Evolutionary conservation across 2,797 vertebrate species (phyloP), one percentile per base, ranked within the genome.

Genomic region (Liparis tanakae): DNA sequence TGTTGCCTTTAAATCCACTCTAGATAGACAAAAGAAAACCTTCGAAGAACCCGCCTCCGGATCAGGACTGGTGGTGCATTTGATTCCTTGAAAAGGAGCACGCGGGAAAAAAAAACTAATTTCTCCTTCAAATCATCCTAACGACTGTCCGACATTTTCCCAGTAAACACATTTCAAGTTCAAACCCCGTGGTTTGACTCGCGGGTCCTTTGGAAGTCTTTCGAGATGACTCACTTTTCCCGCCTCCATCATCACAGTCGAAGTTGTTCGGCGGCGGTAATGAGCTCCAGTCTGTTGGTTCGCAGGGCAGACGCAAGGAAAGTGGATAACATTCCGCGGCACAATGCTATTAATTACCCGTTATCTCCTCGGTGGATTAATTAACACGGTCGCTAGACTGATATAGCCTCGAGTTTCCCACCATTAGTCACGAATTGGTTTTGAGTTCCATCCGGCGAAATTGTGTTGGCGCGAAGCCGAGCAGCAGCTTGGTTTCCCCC

Each of bases 331-430:
- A 79, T 88, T 87, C 89, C 73, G 79, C 86, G 79, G 87, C 83
- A 82, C 81, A 87, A 85, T 78, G 85, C 85, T 85, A 92, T 94
- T 93, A 92, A 93, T 94, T 91, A 90, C 84, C 85, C 74, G 83
- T 81, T 91, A 92, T 92, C 89, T 87, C 78, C 37, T 88, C 79
- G 25, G 79, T 54, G 84, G 89, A 91, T 88, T 91, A 89, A 92
- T 93, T 91, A 92, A 87, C 74, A 41, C 55, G 55, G 77, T 59
- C 43, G 46, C 66, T 74, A 54, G 83, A 91, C 87, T 88, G 82
- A 91, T 92, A 80, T 34, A 64, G 78, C 76, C 66, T 68, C 39
- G 60, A 81, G 85, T 89, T 85, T 89, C 67, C 78, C 77, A 46
- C 78, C 88, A 85, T 91, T 90, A 79, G 76, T 91, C 87, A 82